Evolutionary conservation across 2,797 vertebrate genomes (phyloP), one percentile per base, ranked within the genome.

Genomic region (Danio choprae): DNA sequence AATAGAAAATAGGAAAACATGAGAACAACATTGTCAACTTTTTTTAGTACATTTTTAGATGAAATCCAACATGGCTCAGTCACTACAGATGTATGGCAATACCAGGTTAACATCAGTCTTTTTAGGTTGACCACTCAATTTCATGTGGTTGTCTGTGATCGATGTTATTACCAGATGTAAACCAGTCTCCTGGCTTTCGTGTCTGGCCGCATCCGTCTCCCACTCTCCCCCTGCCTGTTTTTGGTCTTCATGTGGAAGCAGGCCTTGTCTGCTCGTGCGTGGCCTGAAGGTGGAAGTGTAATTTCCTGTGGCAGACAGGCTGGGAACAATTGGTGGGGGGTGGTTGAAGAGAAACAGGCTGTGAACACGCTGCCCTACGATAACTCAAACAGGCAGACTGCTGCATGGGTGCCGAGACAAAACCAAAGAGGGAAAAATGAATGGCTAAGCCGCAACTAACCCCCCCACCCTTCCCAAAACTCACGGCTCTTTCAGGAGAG

Each of bases 291-390:
- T 86, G 80, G 71, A 82, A 72, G 82, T 84, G 84, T 87, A 81
- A 88, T 89, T 87, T 87, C 84, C 86, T 86, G 84, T 75, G 67
- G 55, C 75, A 80, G 85, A 80, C 68, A 84, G 81, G 59, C 72
- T 58, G 50, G 71, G 70, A 81, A 80, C 84, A 84, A 83, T 84
- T 59, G 62, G 40, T 41, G 58, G 64, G 62, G 53, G 78, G 51
- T n/a, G 65, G 68, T 41, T 62, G 74, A 20, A 70, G 64, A 68
- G 72, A 51, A 73, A 80, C 78, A 65, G 74, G 60, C 79, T 41
- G 80, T 75, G 81, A 70, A 82, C 74, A 75, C 44, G 7, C 50
- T 77, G 70, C 20, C 55, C 74, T 76, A 67, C 36, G 59, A 81
- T 85, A 80, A 86, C 79, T 70, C 46, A 69, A 59, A 68, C 65